Evolutionary conservation across 2,797 vertebrate species (phyloP), one percentile per base, ranked within the genome.

Genomic region (Sebastes diaconus): DNA sequence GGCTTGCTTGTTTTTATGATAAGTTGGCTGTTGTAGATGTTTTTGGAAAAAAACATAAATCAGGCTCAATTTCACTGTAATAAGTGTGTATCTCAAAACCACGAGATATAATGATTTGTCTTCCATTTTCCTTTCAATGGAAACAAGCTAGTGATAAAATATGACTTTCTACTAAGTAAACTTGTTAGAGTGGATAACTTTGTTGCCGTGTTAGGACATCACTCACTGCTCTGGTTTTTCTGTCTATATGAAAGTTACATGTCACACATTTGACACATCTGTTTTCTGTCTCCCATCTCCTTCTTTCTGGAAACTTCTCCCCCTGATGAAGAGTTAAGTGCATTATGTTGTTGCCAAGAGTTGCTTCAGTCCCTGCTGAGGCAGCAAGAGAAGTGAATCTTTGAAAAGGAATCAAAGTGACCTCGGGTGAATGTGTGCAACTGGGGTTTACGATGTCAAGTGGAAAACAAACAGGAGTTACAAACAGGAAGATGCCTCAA

Each of bases 191-290:
- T 32, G 27, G 10, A 63, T 68, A 5, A 57, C 18, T 60, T 55
- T 36, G 32, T 29, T 66, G 61, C 20, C 39, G 2, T 27, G 52
- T 27, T 18, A 57, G 27, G 63, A 64, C 25, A 66, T 79, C 55
- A 59, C 13, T 76, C 69, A 67, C 11, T 27, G 30, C 4, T 52
- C 34, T 79, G 69, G 42, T 57, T 1, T 25, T 25, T 42, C 18
- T 29, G 29, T 68, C 16, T 34, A n/a, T 34, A 18, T n/a, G 13
- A 29, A 46, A 68, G 70, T 72, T 65, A 27, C 16, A 73, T 25
- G 66, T 81, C 88, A 86, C 64, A 79, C 42, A 39, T 84, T 63
- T 76, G 64, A 69, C 68, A 73, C 84, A 88, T 93, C 75, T 93
- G 91, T 85, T 90, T 90, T 76, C 29, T 67, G 75, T 91, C 80